Percentiles rank a stretch among this genome's conserved stretches.
phyloP scores from a whole-genome alignment of 2,888 invertebrate genomes.

The Drosophila melanosoma region DNA sequence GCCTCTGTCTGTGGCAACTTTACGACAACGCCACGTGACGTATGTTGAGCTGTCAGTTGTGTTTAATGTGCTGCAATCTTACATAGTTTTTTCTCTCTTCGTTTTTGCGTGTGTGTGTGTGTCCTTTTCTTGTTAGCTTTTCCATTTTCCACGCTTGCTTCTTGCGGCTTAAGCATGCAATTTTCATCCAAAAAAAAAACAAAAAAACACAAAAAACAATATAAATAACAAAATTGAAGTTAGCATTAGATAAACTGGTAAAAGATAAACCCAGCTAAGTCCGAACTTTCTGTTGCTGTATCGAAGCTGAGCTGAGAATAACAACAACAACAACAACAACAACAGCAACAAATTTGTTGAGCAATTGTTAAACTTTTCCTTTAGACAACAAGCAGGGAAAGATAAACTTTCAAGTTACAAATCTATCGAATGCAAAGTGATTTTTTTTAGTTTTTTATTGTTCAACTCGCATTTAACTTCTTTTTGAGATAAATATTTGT shows the following conservation, averaged over 20 bases:
- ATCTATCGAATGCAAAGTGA: slow-evolving; percentile 3
- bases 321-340: too few relatives aligned
- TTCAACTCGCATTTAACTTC: not conserved
- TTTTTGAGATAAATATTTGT: not conserved
- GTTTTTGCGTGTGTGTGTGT: slow-evolving; percentile 18
- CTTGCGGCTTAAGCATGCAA: slow-evolving; percentile 17
- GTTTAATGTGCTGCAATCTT: slow-evolving; percentile 71
- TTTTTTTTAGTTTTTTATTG: not conserved
- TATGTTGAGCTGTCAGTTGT: slow-evolving; percentile 77
- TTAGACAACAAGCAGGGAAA: not conserved
- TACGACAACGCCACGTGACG: slow-evolving; percentile 78
- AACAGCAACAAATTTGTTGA: not conserved
- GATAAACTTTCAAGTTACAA: not conserved
- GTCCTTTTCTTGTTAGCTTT: slow-evolving; percentile 22
- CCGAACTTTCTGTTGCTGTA: slow-evolving; percentile 10
- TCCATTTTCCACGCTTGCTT: slow-evolving; percentile 3
- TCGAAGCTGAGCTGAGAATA: slow-evolving; percentile 1
- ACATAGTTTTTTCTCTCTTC: slow-evolving; percentile 8
- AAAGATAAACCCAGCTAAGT: slow-evolving; percentile 36
- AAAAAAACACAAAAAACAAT: not conserved
- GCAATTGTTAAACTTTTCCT: slow-evolving; percentile 2
- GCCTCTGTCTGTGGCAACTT: slow-evolving; percentile 58
- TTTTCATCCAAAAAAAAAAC: not conserved
- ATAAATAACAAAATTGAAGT: slow-evolving; percentile 35
- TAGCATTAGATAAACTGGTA: slow-evolving; percentile 36